A percentile compares a stretch with the other conserved stretches of the same genome.
phyloP scores from a whole-genome alignment of 1,140 invertebrate genomes.

The Aphaenogaster ashmeadi region DNA sequence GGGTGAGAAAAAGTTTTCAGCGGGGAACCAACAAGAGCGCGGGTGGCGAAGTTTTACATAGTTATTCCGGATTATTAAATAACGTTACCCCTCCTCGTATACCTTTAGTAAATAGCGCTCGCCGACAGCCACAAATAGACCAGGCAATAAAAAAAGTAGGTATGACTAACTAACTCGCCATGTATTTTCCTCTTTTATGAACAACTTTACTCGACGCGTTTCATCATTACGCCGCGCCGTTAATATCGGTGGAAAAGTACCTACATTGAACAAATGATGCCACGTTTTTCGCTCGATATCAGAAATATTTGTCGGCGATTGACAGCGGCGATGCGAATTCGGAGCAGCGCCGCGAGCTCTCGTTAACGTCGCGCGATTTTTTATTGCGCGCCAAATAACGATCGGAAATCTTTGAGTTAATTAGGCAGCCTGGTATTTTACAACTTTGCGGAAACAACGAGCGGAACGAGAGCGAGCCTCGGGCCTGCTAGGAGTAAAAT shows the following conservation, averaged over 20 bases:
- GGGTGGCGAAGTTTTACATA: conserved; percentile 76
- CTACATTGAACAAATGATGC: background rate
- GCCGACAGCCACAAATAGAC: conserved; percentile 51
- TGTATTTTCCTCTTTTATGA: conserved; percentile 57
- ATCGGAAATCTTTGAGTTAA: conserved; percentile 44
- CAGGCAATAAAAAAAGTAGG: conserved; percentile 30
- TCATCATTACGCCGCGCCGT: conserved; percentile 13
- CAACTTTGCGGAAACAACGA: conserved; percentile 36
- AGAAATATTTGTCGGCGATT: conserved; percentile 19
- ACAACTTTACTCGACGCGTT: conserved; percentile 47
- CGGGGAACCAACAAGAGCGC: conserved; percentile 38
- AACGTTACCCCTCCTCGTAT: conserved; percentile 68
- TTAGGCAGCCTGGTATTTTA: conserved; percentile 28
- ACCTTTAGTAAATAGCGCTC: conserved; percentile 63
- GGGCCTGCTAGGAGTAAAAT: conserved; percentile 33
- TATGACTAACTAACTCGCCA: conserved; percentile 35
- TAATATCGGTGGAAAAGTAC: background rate
- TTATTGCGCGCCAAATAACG: conserved; percentile 48
- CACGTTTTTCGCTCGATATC: background rate
- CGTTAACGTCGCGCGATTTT: background rate
- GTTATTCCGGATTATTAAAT: conserved; percentile 81
- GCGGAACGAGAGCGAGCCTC: background rate
- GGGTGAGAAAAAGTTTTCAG: conserved; percentile 64
- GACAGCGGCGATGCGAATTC: conserved; percentile 17
- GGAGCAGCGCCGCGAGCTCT: background rate